Conservation (phyloP, 1,140 invertebrate species). For the Acromyrmex charruanus region DNA sequence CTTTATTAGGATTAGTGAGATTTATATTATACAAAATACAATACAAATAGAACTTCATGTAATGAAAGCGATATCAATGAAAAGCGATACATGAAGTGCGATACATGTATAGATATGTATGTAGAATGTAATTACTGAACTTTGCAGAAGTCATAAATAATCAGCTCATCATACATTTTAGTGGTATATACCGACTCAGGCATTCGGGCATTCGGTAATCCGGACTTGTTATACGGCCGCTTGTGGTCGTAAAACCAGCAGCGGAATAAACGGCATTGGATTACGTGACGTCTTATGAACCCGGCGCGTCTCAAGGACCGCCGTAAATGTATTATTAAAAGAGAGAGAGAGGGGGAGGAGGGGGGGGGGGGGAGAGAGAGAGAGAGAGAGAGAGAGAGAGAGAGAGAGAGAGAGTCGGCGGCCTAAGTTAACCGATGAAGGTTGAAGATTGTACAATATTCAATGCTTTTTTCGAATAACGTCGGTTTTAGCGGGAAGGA, state of each 20-base stretch:
- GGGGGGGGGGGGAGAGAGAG: constrained; percentile 25
- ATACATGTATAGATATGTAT: too few species aligned
- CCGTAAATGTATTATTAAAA: constrained; percentile 78
- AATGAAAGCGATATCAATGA: not conserved
- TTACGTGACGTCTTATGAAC: constrained; percentile 80
- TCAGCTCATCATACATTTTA: constrained; percentile 49
- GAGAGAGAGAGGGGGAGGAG: not conserved
- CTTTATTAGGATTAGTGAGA: not conserved
- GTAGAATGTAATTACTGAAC: not conserved
- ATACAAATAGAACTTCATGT: not conserved
- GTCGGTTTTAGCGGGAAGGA: not conserved
- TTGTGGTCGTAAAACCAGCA: constrained; percentile 77
- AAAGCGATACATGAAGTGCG: not conserved
- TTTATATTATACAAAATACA: not conserved
- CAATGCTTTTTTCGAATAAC: constrained; percentile 12
- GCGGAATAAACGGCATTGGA: constrained; percentile 76
- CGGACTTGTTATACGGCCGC: constrained; percentile 77
- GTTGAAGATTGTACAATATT: not conserved
- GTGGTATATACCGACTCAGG: constrained; percentile 40
- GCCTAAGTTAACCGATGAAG: constrained; percentile 30
- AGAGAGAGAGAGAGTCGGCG: not conserved
- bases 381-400: not conserved
- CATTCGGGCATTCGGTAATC: constrained; percentile 78
- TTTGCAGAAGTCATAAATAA: constrained; percentile 9
- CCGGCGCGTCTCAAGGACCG: constrained; percentile 60